Evolutionary conservation across 2,797 vertebrate genomes (phyloP).

Genomic region (Ptychadena robeensis): DNA sequence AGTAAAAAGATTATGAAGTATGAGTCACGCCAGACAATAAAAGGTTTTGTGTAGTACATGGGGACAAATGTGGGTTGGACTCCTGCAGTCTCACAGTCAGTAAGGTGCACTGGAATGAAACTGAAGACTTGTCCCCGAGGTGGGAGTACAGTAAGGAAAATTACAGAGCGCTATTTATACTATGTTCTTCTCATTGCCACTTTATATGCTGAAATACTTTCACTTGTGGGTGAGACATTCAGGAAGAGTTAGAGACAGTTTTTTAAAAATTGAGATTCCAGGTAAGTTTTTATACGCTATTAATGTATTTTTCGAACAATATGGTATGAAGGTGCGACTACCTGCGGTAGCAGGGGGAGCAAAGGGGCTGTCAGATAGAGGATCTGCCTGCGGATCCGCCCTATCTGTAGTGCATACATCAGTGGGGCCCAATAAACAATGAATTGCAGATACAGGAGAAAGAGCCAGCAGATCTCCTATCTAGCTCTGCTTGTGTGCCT

Average conservation of each 20-base stretch:
- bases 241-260: neutral
- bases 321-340: too few species aligned
- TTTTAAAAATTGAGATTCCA: too few species aligned
- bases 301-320: too few species aligned
- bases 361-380: too few species aligned
- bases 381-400: too few species aligned
- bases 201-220: neutral
- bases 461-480: too few species aligned
- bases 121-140: slow-evolving; percentile 21
- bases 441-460: too few species aligned
- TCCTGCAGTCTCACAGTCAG: slow-evolving; percentile 27
- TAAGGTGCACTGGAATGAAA: slow-evolving; percentile 20
- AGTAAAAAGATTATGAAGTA: slow-evolving; percentile 6
- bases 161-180: slow-evolving; percentile 22
- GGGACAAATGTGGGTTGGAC: slow-evolving; percentile 30
- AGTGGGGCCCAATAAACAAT: too few species aligned
- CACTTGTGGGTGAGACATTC: neutral
- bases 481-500: too few species aligned
- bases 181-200: neutral
- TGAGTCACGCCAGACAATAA: slow-evolving; percentile 50
- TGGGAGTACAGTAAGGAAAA: slow-evolving; percentile 17
- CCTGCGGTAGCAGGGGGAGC: too few species aligned
- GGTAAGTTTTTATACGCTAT: too few species aligned
- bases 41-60: slow-evolving; percentile 13
- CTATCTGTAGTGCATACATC: too few species aligned